Conservation (phyloP, 2,888 invertebrate species). For the Phlogophora meticulosa region DNA sequence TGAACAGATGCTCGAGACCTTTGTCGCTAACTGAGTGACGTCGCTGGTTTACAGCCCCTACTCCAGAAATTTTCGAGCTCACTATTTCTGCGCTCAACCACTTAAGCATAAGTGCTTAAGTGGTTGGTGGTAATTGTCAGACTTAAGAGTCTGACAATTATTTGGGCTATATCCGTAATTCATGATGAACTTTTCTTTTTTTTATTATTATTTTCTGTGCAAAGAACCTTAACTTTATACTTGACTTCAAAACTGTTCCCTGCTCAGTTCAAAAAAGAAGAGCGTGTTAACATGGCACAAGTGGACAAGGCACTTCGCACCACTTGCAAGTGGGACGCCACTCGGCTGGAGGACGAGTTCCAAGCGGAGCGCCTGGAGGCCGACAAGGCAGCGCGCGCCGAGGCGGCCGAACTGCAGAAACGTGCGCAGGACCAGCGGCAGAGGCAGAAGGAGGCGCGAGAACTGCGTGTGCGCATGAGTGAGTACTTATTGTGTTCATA, state of each 20-base stretch:
- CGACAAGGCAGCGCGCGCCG: conserved; percentile 65
- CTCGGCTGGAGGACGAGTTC: conserved; percentile 78
- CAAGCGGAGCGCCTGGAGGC: conserved; percentile 75
- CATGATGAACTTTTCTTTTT: no score
- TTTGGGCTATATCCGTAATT: no score
- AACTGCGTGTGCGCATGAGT: conserved; percentile 71
- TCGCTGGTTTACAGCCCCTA: no score
- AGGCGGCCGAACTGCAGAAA: conserved; percentile 66
- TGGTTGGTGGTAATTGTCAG: no score
- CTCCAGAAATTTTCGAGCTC: no score
- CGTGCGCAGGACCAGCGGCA: conserved; percentile 89
- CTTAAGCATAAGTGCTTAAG: no score
- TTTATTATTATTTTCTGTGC: no score
- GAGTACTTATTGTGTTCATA: background rate
- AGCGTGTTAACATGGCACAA: conserved; percentile 93
- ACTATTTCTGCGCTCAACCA: no score
- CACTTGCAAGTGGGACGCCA: conserved; percentile 93
- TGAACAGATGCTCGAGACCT: no score
- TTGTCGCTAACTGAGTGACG: no score
- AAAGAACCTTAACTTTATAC: background rate
- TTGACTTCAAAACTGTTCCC: background rate
- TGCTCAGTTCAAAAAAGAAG: conserved; percentile 96
- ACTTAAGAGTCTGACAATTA: no score
- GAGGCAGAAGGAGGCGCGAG: conserved; percentile 74
- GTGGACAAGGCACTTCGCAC: conserved; percentile 94